phyloP scores from a whole-genome alignment of 2,113 vertebrate genomes.

The Melanerpes aurifrons region DNA sequence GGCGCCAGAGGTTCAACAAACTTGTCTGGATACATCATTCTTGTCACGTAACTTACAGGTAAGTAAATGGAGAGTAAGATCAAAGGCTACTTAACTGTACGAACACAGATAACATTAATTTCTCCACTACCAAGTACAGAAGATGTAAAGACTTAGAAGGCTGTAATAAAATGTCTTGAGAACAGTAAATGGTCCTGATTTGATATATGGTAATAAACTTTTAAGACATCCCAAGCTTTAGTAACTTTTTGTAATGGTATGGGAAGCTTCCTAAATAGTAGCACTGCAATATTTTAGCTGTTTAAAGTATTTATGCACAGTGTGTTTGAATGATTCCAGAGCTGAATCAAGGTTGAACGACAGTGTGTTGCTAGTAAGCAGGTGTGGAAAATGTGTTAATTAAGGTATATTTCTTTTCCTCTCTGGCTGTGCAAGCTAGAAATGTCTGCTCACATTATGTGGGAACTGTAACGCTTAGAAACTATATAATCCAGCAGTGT shows the following conservation, averaged over 20 bases:
- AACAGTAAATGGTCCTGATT: background rate
- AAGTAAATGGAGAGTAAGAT: constrained; percentile 31
- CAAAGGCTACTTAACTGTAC: background rate
- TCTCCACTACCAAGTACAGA: background rate
- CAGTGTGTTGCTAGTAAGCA: background rate
- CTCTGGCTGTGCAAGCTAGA: background rate
- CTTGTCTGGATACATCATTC: constrained; percentile 98
- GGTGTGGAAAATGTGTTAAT: background rate
- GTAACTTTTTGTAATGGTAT: background rate
- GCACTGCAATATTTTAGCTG: background rate
- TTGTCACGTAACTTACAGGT: constrained; percentile 95
- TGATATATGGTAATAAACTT: background rate
- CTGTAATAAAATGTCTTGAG: background rate
- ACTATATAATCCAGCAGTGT: background rate
- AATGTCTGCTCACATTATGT: background rate
- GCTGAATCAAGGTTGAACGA: background rate
- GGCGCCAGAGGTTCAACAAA: constrained; percentile 92
- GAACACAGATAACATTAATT: background rate
- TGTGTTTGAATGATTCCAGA: background rate
- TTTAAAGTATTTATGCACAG: background rate
- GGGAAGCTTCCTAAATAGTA: background rate
- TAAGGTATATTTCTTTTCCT: background rate
- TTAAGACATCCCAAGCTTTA: background rate
- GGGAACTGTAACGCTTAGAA: background rate
- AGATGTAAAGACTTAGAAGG: background rate